Base-by-base conservation (phyloP, 2,888 invertebrate species). In the Aphrophora alni region DNA sequence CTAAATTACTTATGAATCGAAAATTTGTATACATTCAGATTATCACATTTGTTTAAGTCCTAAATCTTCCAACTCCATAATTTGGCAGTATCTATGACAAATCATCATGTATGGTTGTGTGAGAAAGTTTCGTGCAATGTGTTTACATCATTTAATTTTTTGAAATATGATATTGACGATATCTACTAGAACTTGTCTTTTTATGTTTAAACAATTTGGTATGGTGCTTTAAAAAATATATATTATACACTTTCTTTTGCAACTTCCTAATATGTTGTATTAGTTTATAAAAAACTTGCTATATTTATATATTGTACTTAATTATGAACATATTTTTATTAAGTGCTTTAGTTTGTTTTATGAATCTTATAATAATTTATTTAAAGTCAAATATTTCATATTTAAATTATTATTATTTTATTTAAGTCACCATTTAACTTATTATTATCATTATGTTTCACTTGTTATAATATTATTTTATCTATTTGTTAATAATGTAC, bases 401-500 rank as follows among this genome's bases (percentile, higher is more conserved):
- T 33, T 33, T 44, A 14, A 44, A 44, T 44, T 44, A 44, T 44
- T 44, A 44, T 44, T 44, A 17, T 44, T 44, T 10, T 44, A 14
- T 17, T n/a, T 44, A 44, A 44, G 17, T 44, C 44, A 44, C 44
- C 44, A 44, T 33, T 33, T 44, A 44, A 44, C 21, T 59, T 59
- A 59, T 59, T 59, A 44, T 14, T 44, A 59, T 59, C 59, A 59
- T 21, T 59, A 21, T 59, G 10, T 59, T 21, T 21, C 59, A 21
- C 21, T n/a, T 59, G 14, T 59, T 21, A 33, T 33, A n/a, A n/a
- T n/a, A 59, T 59, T 59, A 59, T 59, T 44, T 44, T 59, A 25
- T 71, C 33, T 17, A 77, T 77, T 77, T 77, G 70, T 77, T 38
- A 77, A 70, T 71, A 77, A 38, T 77, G 77, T 77, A 77, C 77